phyloP scores from a whole-genome alignment of 2,888 invertebrate genomes.

The Conus canariensis region DNA sequence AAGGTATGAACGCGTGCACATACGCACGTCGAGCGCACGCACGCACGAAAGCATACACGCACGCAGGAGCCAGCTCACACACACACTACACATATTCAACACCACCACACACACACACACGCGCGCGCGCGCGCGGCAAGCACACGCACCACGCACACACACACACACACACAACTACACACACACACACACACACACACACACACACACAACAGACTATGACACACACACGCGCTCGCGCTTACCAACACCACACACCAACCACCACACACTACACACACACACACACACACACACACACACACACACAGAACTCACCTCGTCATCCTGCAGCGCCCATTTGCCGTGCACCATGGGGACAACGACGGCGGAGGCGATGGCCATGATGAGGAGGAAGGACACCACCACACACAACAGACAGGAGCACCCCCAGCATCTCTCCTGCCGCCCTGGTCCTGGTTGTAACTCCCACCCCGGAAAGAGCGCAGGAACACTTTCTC shows the following conservation, averaged over 20 bases:
- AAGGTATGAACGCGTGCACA: no score
- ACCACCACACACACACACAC: no score
- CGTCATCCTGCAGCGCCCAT: background rate
- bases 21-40: no score
- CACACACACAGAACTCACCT: background rate
- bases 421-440: background rate
- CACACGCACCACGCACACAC: no score
- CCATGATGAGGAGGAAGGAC: constrained; percentile 15
- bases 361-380: constrained; percentile 28
- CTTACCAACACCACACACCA: background rate
- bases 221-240: no score
- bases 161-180: no score
- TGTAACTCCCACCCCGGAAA: background rate
- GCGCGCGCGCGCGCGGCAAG: no score
- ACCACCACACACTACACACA: background rate
- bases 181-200: no score
- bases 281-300: constrained; percentile 4
- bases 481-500: constrained; percentile 30
- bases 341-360: background rate
- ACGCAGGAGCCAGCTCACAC: no score
- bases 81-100: no score
- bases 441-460: background rate
- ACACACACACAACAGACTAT: no score
- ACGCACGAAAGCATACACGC: no score
- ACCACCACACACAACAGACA: constrained; percentile 35